phyloP scores from a whole-genome alignment of 2,113 vertebrate species.

The Ardeotis arabs region DNA sequence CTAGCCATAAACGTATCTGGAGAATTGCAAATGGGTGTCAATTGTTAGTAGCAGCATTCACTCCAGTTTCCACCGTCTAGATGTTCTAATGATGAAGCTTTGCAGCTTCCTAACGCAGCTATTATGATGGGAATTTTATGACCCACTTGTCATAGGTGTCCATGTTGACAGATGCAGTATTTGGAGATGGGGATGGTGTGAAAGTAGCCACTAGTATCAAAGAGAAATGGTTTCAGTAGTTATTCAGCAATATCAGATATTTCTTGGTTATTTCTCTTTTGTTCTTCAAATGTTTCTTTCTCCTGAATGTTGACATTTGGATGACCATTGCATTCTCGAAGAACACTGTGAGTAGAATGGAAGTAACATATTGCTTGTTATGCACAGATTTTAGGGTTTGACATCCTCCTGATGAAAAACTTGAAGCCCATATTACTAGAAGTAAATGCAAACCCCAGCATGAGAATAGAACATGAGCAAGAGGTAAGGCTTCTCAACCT shows the following conservation, averaged over 20 bases:
- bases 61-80: background rate
- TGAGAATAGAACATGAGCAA: slow-evolving; percentile 95
- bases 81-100: background rate
- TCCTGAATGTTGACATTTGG: background rate
- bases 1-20: background rate
- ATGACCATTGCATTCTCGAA: background rate
- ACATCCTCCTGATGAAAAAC: slow-evolving; percentile 96
- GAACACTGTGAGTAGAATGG: background rate
- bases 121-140: background rate
- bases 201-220: background rate
- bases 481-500: slow-evolving; percentile 78
- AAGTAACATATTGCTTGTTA: slow-evolving; percentile 53
- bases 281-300: background rate
- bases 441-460: slow-evolving; percentile 97
- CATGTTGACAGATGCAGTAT: background rate
- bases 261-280: background rate
- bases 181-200: background rate
- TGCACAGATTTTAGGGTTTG: slow-evolving; percentile 95
- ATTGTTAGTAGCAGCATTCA: background rate
- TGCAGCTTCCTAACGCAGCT: background rate
- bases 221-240: background rate
- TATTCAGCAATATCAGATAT: background rate
- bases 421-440: slow-evolving; percentile 95
- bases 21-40: background rate
- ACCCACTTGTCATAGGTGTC: background rate